phyloP scores from a whole-genome alignment of 2,113 vertebrate species.

The Campylomormyrus numenius region DNA sequence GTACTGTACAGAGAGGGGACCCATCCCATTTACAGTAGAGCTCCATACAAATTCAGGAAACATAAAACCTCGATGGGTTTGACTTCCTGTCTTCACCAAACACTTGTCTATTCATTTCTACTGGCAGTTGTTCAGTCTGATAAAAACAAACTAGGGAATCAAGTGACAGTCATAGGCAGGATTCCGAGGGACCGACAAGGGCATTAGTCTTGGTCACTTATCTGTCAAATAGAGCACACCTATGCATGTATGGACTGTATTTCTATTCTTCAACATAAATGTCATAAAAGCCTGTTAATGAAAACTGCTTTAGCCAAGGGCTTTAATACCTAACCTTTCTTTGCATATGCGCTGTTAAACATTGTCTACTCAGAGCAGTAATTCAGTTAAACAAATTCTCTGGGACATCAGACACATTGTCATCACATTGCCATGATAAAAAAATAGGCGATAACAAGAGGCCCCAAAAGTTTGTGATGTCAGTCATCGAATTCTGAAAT shows the following conservation, averaged over 20 bases:
- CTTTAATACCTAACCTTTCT: not conserved
- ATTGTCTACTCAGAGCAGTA: not conserved
- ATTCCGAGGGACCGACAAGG: constrained; percentile 27
- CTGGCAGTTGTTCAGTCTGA: constrained; percentile 45
- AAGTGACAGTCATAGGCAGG: constrained; percentile 25
- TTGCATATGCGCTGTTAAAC: not conserved
- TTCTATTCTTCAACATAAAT: not conserved
- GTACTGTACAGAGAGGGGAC: constrained; percentile 34
- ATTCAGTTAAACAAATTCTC: not conserved
- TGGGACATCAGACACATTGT: not conserved
- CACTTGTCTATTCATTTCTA: constrained; percentile 39
- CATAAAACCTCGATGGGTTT: constrained; percentile 44
- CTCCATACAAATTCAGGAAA: constrained; percentile 41
- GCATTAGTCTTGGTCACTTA: constrained; percentile 31
- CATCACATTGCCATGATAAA: not conserved
- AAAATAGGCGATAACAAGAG: not conserved
- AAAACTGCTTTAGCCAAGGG: not conserved
- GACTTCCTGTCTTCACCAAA: constrained; percentile 51
- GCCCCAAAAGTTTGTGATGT: not conserved
- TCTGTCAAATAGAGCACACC: constrained; percentile 24
- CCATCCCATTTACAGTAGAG: constrained; percentile 29
- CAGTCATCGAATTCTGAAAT: not conserved
- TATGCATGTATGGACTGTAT: not conserved
- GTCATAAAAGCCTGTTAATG: not conserved
- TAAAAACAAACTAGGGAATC: constrained; percentile 42